These are phyloP conservation scores for Andrena hattorfiana DNA, from an alignment of 2,888 invertebrate genomes.

Conservation along the genomic window DNA sequence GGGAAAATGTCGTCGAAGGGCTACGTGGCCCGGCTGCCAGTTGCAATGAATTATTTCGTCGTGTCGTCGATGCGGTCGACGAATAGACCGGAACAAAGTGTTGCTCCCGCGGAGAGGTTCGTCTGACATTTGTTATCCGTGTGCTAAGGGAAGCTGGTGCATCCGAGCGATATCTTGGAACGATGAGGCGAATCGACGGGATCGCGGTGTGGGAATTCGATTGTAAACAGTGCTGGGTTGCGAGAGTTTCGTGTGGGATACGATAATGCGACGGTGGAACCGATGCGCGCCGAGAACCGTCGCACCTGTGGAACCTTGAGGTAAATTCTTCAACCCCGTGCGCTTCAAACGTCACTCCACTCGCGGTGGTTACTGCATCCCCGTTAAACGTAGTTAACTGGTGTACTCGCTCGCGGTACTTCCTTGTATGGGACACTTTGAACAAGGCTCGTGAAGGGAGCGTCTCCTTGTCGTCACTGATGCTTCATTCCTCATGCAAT, in stretches of 20 bases:
- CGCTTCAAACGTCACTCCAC: background rate
- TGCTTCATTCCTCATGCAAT: too few relatives aligned
- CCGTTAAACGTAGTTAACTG: too few relatives aligned
- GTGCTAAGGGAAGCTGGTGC: background rate
- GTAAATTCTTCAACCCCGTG: conserved; percentile 33
- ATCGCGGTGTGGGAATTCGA: background rate
- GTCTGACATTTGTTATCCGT: background rate
- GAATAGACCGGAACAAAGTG: background rate
- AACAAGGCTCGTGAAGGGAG: too few relatives aligned
- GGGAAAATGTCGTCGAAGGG: background rate
- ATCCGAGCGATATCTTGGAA: background rate
- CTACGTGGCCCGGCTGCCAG: background rate
- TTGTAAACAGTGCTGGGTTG: background rate
- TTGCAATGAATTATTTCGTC: background rate
- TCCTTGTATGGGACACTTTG: too few relatives aligned
- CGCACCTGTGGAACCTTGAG: conserved; percentile 57
- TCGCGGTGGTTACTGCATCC: too few relatives aligned
- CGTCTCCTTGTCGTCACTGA: too few relatives aligned
- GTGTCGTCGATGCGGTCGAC: background rate
- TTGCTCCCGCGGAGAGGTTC: background rate
- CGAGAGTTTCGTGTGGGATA: conserved; percentile 2
- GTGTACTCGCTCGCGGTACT: too few relatives aligned
- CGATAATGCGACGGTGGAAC: conserved; percentile 26
- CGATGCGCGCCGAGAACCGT: conserved; percentile 29
- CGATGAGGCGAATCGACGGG: background rate